These are phyloP conservation scores for Vollenhovia emeryi DNA, from an alignment of 1,140 invertebrate genomes.

Conservation along the genomic window DNA sequence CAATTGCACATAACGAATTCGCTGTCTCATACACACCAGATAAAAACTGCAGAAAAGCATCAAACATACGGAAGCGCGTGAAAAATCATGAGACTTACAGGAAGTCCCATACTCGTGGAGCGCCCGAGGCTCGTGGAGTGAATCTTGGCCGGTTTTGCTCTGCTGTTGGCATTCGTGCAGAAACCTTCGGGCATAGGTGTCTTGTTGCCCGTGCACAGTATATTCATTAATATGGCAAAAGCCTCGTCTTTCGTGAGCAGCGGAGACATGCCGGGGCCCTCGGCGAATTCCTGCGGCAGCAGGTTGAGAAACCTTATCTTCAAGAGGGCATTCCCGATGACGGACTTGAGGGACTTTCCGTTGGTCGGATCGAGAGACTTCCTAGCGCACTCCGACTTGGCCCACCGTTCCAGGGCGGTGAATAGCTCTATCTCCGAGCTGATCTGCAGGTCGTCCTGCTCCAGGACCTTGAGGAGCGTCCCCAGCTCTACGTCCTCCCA, in stretches of 20 bases:
- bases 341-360: slow-evolving; percentile 80
- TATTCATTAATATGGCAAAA: slow-evolving; percentile 93
- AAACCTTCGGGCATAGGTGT: slow-evolving; percentile 90
- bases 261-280: slow-evolving; percentile 90
- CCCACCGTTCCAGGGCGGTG: slow-evolving; percentile 89
- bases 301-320: slow-evolving; percentile 92
- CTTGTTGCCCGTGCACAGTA: slow-evolving; percentile 88
- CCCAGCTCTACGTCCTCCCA: slow-evolving; percentile 91
- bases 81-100: too few species aligned
- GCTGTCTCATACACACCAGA: too few species aligned
- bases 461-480: slow-evolving; percentile 91
- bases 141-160: slow-evolving; percentile 53
- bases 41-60: too few species aligned
- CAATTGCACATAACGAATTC: too few species aligned
- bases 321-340: slow-evolving; percentile 87
- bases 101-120: neutral
- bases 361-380: slow-evolving; percentile 79
- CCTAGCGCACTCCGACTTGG: slow-evolving; percentile 81
- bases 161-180: slow-evolving; percentile 82
- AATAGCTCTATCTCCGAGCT: slow-evolving; percentile 92
- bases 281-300: slow-evolving; percentile 92
- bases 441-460: slow-evolving; percentile 90
- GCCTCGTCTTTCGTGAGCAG: slow-evolving; percentile 91
- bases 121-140: neutral
- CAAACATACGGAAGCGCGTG: too few species aligned